Evolutionary conservation across 2,888 invertebrate species (phyloP), one percentile per base, ranked within the genome.

Genomic region (Tetropium fuscum): DNA sequence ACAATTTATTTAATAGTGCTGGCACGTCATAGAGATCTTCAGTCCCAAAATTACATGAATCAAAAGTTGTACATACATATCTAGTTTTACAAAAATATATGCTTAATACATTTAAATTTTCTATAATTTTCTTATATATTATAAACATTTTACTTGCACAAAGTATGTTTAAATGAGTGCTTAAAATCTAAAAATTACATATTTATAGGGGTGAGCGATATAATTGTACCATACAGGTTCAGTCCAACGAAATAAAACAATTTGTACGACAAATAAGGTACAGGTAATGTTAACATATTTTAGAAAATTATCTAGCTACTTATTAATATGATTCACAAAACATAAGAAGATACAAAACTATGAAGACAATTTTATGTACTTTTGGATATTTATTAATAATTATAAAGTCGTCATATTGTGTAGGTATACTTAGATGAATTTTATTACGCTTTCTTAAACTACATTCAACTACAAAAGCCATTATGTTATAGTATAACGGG

Each of bases 1-100:
- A 44, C 13, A 15, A 34, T 63, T 64, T 60, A 55, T 60, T 66
- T 53, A 47, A 58, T 25, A 64, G 58, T 56, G 55, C 53, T 57
- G 57, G 49, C 49, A 57, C 41, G 38, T 45, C n/a, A 32, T 45
- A 25, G 49, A 57, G 57, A 57, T 49, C 51, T 51, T 51, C 51
- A 51, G 38, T 51, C 51, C 51, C 51, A 51, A 51, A 51, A 27
- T 36, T 44, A 44, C 15, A 16, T 15, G 22, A 20, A 20, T n/a
- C 36, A 36, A 36, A 48, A 20, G 22, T 36, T 22, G 38, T 48
- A 48, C 32, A 48, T 36, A 51, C 40, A 27, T 44, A 34, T 54
- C 34, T 53, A n/a, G n/a, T n/a, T n/a, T n/a, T 11, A 43, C 18
- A 57, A 57, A 49, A 40, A 49, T 57, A 57, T 49, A 25, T 30